Evolutionary conservation across 2,797 vertebrate genomes (phyloP).

Genomic region (Melopsittacus undulatus): DNA sequence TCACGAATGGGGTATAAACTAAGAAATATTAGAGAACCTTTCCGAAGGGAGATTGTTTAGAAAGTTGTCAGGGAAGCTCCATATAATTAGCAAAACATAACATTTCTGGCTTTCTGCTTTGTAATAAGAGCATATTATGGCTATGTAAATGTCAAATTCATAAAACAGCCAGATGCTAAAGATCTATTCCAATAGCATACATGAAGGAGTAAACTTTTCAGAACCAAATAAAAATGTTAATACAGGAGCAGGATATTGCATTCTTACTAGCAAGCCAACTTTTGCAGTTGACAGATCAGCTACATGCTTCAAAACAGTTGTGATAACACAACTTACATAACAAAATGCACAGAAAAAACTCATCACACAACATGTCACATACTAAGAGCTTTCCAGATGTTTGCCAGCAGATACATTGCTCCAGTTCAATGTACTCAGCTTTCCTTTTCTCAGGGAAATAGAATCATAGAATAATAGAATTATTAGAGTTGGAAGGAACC

Average conservation of each 20-base stretch:
- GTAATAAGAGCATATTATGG: not conserved
- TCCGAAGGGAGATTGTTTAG: not conserved
- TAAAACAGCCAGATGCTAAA: not conserved
- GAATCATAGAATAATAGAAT: not conserved
- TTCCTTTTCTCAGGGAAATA: not conserved
- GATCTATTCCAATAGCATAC: not conserved
- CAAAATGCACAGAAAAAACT: not conserved
- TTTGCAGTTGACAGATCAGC: not conserved
- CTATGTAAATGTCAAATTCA: not conserved
- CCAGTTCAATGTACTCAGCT: not conserved
- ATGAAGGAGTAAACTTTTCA: not conserved
- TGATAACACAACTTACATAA: not conserved
- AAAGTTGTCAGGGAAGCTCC: not conserved
- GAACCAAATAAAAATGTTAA: not conserved
- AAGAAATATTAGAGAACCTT: not conserved
- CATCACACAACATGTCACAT: accelerated
- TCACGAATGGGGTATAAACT: not conserved
- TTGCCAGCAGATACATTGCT: not conserved
- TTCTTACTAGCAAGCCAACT: not conserved
- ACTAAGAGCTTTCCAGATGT: not conserved
- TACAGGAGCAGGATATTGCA: not conserved
- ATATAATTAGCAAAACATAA: slow-evolving; percentile 23
- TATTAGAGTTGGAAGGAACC: not conserved
- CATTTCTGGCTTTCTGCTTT: not conserved
- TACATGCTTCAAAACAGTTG: accelerated